Percentiles rank a stretch among this genome's conserved stretches.
phyloP scores from a whole-genome alignment of 1,140 invertebrate genomes.

The Leucophenga varia region DNA sequence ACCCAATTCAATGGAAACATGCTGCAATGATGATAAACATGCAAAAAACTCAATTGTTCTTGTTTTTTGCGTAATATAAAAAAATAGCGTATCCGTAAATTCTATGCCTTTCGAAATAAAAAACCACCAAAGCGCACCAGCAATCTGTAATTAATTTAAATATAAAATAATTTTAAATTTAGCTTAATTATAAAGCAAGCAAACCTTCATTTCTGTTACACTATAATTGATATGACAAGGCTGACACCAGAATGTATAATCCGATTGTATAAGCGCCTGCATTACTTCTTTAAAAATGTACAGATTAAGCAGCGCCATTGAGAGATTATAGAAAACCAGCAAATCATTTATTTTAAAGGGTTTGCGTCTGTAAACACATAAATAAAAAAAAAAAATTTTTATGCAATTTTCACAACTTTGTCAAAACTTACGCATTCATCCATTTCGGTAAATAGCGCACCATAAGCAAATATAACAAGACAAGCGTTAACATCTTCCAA shows the following conservation, averaged over 20 bases:
- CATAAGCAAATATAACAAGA: slow-evolving; percentile 75
- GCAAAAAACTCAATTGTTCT: slow-evolving; percentile 84
- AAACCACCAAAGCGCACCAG: slow-evolving; percentile 94
- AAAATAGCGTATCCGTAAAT: slow-evolving; percentile 90
- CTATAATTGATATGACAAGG: slow-evolving; percentile 79
- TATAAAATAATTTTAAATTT: slow-evolving; percentile 8
- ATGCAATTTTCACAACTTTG: too few relatives aligned
- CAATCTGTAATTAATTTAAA: slow-evolving; percentile 68
- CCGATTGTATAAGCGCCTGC: slow-evolving; percentile 71
- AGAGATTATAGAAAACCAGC: slow-evolving; percentile 83
- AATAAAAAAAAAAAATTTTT: too few relatives aligned
- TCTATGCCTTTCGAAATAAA: slow-evolving; percentile 93
- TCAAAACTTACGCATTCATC: slow-evolving; percentile 75
- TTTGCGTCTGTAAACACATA: slow-evolving; percentile 58
- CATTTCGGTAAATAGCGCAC: slow-evolving; percentile 79
- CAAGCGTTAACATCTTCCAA: slow-evolving; percentile 73
- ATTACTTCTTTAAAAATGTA: slow-evolving; percentile 82
- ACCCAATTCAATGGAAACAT: slow-evolving; percentile 96
- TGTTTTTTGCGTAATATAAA: slow-evolving; percentile 88
- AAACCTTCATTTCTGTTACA: slow-evolving; percentile 81
- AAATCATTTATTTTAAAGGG: slow-evolving; percentile 76
- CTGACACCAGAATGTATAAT: slow-evolving; percentile 89
- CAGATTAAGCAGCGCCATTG: slow-evolving; percentile 80
- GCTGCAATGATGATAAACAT: slow-evolving; percentile 90
- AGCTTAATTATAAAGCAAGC: slow-evolving; percentile 10